Conservation (phyloP, 2,797 vertebrate species). For the Gorsachius magnificus region DNA sequence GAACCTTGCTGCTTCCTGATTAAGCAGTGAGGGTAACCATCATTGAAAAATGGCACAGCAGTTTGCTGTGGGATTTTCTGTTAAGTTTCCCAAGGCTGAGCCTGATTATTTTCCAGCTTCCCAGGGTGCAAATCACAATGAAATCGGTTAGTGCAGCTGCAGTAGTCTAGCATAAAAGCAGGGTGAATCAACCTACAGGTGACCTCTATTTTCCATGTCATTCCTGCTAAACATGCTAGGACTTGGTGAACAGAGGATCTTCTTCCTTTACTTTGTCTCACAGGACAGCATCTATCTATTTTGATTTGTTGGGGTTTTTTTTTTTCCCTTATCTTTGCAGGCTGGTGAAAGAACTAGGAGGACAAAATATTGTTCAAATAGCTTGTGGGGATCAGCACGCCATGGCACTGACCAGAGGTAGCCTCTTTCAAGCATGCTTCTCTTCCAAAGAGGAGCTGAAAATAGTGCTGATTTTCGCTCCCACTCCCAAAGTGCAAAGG, state of each 20-base stretch:
- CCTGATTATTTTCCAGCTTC: not conserved
- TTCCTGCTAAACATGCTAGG: not conserved
- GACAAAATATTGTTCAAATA: conserved; percentile 63
- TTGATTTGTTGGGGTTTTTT: not conserved
- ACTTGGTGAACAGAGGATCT: not conserved
- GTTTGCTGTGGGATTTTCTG: not conserved
- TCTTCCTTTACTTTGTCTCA: not conserved
- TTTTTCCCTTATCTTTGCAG: conserved; percentile 45
- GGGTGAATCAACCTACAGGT: not conserved
- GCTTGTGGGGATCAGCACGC: conserved; percentile 74
- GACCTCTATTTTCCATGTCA: not conserved
- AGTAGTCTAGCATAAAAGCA: not conserved
- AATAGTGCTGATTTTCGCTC: not conserved
- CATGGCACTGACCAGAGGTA: conserved; percentile 74
- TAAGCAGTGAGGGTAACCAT: not conserved
- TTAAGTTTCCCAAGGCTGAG: not conserved
- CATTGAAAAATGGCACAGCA: not conserved
- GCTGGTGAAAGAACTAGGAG: conserved; percentile 59
- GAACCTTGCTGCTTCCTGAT: not conserved
- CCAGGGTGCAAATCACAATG: not conserved
- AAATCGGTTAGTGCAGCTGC: not conserved
- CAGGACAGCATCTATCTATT: not conserved
- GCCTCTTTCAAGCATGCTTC: not conserved
- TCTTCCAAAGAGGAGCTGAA: not conserved
- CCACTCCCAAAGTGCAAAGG: not conserved